Evolutionary conservation across 2,113 vertebrate species (phyloP), one percentile per base, ranked within the genome.

Genomic region (Speoplatyrhinus poulsoni): DNA sequence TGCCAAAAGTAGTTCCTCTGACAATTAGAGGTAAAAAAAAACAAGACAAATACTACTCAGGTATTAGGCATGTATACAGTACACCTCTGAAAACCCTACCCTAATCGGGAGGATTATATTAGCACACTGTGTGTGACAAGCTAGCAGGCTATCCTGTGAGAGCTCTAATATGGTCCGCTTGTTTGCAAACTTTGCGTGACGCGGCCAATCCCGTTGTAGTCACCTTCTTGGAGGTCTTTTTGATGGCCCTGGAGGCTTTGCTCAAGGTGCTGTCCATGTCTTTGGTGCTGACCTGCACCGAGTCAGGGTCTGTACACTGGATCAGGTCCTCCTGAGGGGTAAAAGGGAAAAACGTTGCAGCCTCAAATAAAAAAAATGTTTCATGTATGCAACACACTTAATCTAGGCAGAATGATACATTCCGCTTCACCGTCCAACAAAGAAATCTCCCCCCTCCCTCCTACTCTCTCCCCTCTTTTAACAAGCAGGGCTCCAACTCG

Each of bases 241-340:
- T 99, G 88, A 99, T 96, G 87, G 95, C 98, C 69, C 98, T 94
- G 76, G 96, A 99, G 73, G 96, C 96, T 90, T 95, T 94, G 88
- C 98, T 98, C 84, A 99, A 88, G n/a, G 98, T 99, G 87, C 98
- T 99, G 83, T 98, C 98, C 96, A 99, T 95, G 81, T 99, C 98
- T 91, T 98, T 99, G 50, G 97, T 99, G 93, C 89, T 99, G 79
- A 99, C 93, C 93, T 98, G 96, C 64, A 98, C 91, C 4, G 95
- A 93, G 77, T 99, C 96, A 48, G 98, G 95, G 81, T 98, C 95
- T 70, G 94, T 93, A 70, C 83, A 85, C 62, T 95, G 96, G 87
- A 99, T 98, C 55, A 99, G 92, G 81, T 98, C 95, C 88, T 97
- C 96, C 98, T 99, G 81, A 1, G 41, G 77, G 78, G 76, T 75